A percentile compares a stretch with the other conserved stretches of the same genome.
Conservation (phyloP, 2,888 invertebrate species). For the Chelonus formosanus region DNA sequence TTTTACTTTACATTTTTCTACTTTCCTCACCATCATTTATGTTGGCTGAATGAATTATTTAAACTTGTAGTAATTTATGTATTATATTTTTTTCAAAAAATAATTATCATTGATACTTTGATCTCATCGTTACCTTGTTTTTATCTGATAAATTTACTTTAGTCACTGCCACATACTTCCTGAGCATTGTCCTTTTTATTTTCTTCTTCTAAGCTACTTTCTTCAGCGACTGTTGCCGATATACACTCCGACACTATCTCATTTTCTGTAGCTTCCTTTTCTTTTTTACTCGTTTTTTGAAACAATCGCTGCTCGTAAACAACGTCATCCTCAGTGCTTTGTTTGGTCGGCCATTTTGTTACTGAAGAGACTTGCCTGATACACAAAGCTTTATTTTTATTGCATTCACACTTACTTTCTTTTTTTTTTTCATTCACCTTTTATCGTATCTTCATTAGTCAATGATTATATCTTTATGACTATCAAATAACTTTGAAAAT, state of each 20-base stretch:
- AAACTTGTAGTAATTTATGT: too few relatives aligned
- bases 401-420: conserved; percentile 10
- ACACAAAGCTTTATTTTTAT: conserved; percentile 22
- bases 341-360: conserved; percentile 48
- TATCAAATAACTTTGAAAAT: too few relatives aligned
- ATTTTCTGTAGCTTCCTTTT: conserved; percentile 13
- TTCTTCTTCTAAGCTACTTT: conserved; percentile 22
- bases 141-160: not conserved
- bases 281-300: conserved; percentile 45
- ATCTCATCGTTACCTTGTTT: not conserved
- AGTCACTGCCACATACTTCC: not conserved
- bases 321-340: conserved; percentile 54
- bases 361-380: conserved; percentile 20
- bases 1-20: too few relatives aligned
- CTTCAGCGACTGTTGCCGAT: conserved; percentile 10
- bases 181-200: conserved; percentile 10
- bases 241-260: conserved; percentile 6
- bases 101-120: too few relatives aligned
- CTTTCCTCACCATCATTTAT: too few relatives aligned
- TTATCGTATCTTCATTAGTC: not conserved
- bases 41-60: too few relatives aligned
- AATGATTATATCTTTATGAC: too few relatives aligned
- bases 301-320: conserved; percentile 56
- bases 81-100: too few relatives aligned
- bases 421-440: not conserved